These are phyloP conservation scores for Rhabdomys pumilio DNA, from an alignment of 2,797 vertebrate genomes.

Conservation along the genomic window DNA sequence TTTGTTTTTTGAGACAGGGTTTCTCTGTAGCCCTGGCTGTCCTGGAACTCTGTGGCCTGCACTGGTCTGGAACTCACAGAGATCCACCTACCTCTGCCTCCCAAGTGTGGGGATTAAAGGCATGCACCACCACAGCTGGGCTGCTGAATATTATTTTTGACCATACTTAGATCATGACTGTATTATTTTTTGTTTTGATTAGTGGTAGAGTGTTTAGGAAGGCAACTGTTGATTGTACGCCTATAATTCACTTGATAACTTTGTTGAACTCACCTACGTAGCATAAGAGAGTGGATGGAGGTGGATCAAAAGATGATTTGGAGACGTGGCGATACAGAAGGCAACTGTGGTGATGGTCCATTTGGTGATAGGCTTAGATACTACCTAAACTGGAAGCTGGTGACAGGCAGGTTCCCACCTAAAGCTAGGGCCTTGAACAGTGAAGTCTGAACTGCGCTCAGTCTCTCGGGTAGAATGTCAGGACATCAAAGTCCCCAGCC, in stretches of 20 bases:
- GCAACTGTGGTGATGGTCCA: neutral
- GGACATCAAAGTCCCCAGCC: neutral
- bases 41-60: neutral
- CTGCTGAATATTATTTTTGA: constrained; percentile 15
- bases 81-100: neutral
- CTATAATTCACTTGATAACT: neutral
- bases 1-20: neutral
- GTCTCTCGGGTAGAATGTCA: no score
- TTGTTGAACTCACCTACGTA: neutral
- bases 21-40: neutral
- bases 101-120: neutral
- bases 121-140: accelerated
- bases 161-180: neutral
- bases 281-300: accelerated
- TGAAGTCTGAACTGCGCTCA: neutral
- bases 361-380: neutral
- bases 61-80: neutral
- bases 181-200: neutral
- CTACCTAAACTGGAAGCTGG: neutral
- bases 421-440: neutral
- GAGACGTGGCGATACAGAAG: no score
- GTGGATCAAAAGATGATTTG: neutral
- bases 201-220: neutral
- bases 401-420: neutral
- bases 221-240: accelerated